Percentiles rank a stretch among this genome's conserved stretches.
phyloP scores from a whole-genome alignment of 2,888 invertebrate genomes.

The Ptychoptera albimana region DNA sequence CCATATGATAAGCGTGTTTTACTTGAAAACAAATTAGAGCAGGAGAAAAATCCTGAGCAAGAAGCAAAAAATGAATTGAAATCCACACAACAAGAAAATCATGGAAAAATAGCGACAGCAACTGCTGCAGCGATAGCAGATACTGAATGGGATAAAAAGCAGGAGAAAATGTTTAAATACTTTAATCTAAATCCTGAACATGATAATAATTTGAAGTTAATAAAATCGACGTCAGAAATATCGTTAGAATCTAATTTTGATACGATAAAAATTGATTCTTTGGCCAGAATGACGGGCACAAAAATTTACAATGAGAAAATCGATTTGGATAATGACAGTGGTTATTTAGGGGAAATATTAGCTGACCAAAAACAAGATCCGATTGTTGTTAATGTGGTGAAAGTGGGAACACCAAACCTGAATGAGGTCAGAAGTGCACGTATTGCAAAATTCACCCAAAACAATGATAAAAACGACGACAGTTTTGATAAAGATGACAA shows the following conservation, averaged over 20 bases:
- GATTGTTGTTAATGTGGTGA: no score
- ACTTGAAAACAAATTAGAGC: conserved; percentile 29
- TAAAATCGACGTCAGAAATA: conserved; percentile 13
- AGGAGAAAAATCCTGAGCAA: conserved; percentile 13
- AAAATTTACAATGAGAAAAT: no score
- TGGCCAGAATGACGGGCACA: conserved; percentile 5
- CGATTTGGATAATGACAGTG: no score
- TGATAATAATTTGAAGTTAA: conserved; percentile 3
- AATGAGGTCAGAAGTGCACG: conserved; percentile 25
- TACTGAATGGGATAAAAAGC: conserved; percentile 16
- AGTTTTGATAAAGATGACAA: background rate
- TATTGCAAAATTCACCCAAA: conserved; percentile 22
- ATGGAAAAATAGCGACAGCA: background rate
- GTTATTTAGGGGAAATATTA: no score
- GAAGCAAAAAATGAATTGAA: background rate
- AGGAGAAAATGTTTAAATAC: conserved; percentile 16
- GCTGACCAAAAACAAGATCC: no score
- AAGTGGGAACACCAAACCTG: conserved; percentile 6
- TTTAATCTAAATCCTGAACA: conserved; percentile 12
- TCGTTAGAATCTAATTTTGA: conserved; percentile 4
- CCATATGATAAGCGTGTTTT: conserved; percentile 21
- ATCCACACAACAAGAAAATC: conserved; percentile 1
- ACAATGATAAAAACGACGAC: background rate
- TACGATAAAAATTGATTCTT: conserved; percentile 7
- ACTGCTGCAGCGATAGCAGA: background rate